phyloP scores from a whole-genome alignment of 2,888 invertebrate genomes.

The Agelastica alni region DNA sequence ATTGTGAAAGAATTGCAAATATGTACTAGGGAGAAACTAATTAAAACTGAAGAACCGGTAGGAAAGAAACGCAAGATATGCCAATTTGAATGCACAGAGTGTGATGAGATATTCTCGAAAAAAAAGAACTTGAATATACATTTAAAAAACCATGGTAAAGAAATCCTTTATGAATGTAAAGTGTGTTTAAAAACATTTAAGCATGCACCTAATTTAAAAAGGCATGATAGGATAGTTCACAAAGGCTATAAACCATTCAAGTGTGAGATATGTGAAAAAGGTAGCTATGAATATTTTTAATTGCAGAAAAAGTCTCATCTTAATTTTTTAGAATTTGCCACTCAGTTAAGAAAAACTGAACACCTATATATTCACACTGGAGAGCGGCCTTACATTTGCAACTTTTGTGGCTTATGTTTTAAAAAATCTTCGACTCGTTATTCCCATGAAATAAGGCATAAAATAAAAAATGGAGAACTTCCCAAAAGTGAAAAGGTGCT shows the following conservation, averaged over 20 bases:
- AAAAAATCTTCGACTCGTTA: conserved; percentile 32
- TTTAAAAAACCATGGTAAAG: conserved; percentile 30
- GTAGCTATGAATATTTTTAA: conserved; percentile 24
- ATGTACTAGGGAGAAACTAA: not conserved
- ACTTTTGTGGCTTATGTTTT: conserved; percentile 29
- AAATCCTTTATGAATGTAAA: conserved; percentile 30
- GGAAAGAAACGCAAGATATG: too few relatives aligned
- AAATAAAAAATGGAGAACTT: conserved; percentile 31
- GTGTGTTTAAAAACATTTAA: conserved; percentile 31
- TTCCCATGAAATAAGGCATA: conserved; percentile 31
- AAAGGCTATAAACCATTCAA: conserved; percentile 40
- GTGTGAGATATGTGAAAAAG: conserved; percentile 41
- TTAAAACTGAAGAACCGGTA: not conserved
- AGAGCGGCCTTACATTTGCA: conserved; percentile 30
- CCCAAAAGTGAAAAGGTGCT: conserved; percentile 23
- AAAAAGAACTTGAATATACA: conserved; percentile 6
- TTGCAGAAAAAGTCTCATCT: not conserved
- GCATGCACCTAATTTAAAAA: conserved; percentile 28
- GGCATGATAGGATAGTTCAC: conserved; percentile 35
- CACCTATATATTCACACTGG: conserved; percentile 31
- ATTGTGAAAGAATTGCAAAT: not conserved
- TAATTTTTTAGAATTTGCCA: conserved; percentile 30
- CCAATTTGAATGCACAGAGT: conserved; percentile 25
- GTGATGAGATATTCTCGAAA: conserved; percentile 26
- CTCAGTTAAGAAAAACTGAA: conserved; percentile 28